Conservation (phyloP, 2,888 invertebrate species). For the Drosophila mayaguana region DNA sequence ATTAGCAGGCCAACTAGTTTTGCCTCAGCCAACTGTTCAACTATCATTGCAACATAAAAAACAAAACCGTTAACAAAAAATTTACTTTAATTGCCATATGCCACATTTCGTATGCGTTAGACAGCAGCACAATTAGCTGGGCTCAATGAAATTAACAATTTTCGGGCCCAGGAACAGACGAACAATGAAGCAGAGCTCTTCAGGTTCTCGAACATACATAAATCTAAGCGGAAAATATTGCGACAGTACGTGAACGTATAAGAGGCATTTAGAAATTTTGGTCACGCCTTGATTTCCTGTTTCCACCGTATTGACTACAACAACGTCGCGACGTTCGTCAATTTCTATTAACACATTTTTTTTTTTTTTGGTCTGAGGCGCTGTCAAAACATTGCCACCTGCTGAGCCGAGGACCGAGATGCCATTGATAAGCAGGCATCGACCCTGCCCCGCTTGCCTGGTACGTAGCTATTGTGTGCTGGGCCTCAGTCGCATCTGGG, state of each 20-base stretch:
- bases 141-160: conserved; percentile 59
- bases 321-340: conserved; percentile 37
- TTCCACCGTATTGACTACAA: conserved; percentile 39
- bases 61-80: neutral
- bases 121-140: conserved; percentile 40
- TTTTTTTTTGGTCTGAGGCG: conserved; percentile 20
- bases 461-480: conserved; percentile 69
- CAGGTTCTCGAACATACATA: neutral
- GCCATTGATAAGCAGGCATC: conserved; percentile 41
- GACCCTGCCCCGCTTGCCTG: conserved; percentile 4
- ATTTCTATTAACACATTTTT: conserved; percentile 73
- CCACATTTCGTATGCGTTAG: conserved; percentile 55
- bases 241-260: conserved; percentile 8
- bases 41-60: neutral
- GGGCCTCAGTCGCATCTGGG: conserved; percentile 29
- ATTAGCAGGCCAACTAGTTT: neutral
- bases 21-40: conserved; percentile 3
- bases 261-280: conserved; percentile 59
- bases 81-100: neutral
- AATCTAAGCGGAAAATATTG: conserved; percentile 13
- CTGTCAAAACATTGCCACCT: conserved; percentile 40
- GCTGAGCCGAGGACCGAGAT: conserved; percentile 14
- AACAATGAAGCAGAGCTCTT: conserved; percentile 13
- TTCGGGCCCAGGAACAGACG: conserved; percentile 28
- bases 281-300: conserved; percentile 78